Percentiles rank a stretch among this genome's conserved stretches.
Conservation (phyloP, 2,113 vertebrate species). For the Synchiropus splendidus region DNA sequence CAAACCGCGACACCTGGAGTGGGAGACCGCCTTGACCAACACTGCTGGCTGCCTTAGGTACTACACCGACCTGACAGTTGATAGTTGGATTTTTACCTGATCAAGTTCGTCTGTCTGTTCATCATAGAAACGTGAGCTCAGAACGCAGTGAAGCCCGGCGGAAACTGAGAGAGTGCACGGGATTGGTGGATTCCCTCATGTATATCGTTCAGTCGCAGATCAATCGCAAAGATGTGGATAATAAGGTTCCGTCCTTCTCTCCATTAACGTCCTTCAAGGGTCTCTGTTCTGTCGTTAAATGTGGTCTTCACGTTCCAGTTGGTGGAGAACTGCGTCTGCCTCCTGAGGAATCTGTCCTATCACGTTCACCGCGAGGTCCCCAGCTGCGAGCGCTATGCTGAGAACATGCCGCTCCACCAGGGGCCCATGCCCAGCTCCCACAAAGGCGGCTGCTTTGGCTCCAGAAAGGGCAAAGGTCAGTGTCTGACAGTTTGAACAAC, state of each 20-base stretch:
- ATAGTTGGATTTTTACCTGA: too few relatives aligned
- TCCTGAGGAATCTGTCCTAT: constrained; percentile 91
- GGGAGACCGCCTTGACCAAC: constrained; percentile 92
- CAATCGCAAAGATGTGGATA: constrained; percentile 86
- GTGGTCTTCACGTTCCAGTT: constrained; percentile 59
- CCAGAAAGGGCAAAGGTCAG: constrained; percentile 93
- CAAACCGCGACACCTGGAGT: constrained; percentile 89
- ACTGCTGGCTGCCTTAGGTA: constrained; percentile 96
- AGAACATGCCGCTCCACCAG: constrained; percentile 60
- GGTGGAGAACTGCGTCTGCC: constrained; percentile 92
- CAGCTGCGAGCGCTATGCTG: constrained; percentile 78
- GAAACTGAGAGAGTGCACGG: constrained; percentile 87
- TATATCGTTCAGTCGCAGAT: constrained; percentile 90
- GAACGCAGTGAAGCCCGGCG: constrained; percentile 90
- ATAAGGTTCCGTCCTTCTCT: constrained; percentile 73
- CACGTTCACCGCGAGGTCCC: constrained; percentile 93
- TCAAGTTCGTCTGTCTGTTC: too few relatives aligned
- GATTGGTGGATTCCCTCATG: constrained; percentile 88
- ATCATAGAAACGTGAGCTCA: constrained; percentile 87
- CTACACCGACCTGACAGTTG: too few relatives aligned
- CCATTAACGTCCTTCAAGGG: neutral
- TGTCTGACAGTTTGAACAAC: neutral
- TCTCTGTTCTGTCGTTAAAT: too few relatives aligned
- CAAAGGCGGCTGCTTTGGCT: constrained; percentile 87
- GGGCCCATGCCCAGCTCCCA: constrained; percentile 53